These are phyloP conservation scores for Oreortyx pictus DNA, from an alignment of 2,797 vertebrate genomes.

Conservation along the genomic window DNA sequence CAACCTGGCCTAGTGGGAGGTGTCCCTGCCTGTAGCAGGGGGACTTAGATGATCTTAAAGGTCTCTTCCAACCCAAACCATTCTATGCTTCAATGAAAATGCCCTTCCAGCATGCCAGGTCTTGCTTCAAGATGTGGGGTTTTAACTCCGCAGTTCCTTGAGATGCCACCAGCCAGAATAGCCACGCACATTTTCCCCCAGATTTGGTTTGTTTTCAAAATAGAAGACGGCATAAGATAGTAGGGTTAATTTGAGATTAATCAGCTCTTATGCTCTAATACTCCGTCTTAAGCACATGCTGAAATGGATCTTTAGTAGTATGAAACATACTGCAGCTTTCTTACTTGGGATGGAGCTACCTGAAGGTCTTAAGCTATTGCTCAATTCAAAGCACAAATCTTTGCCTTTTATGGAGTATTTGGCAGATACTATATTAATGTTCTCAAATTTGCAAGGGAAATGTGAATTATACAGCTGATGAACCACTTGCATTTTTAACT, in stretches of 20 bases:
- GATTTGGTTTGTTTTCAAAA: background rate
- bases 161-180: background rate
- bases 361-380: background rate
- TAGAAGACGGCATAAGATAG: background rate
- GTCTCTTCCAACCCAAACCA: no score
- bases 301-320: background rate
- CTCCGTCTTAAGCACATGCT: background rate
- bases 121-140: background rate
- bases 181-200: background rate
- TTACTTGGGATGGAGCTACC: background rate
- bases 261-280: background rate
- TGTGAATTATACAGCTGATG: background rate
- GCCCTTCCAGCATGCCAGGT: background rate
- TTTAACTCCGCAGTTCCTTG: background rate
- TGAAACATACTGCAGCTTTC: background rate
- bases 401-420: background rate
- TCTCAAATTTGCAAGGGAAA: background rate
- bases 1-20: no score
- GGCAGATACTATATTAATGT: background rate
- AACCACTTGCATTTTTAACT: background rate
- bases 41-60: no score
- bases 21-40: no score
- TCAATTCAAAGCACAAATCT: background rate
- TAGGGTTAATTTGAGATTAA: background rate
- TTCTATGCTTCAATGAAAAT: background rate